phyloP scores from a whole-genome alignment of 2,113 vertebrate species.

The Hippocampus abdominalis region DNA sequence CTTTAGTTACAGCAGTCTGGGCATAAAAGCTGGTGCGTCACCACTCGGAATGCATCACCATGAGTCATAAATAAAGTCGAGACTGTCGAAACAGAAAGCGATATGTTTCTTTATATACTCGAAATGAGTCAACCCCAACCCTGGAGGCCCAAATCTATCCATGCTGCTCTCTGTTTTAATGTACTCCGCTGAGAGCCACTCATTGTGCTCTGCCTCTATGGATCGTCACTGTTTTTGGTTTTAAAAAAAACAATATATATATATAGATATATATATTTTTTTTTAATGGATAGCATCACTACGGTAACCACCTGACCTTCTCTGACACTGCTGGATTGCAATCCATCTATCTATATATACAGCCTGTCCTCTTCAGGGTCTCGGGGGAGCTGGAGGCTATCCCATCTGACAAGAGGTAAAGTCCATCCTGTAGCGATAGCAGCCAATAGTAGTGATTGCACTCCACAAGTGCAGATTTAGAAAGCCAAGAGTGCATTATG shows the following conservation, averaged over 20 bases:
- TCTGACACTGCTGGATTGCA: conserved; percentile 23
- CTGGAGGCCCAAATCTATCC: conserved; percentile 53
- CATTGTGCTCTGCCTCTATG: conserved; percentile 31
- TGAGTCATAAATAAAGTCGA: conserved; percentile 39
- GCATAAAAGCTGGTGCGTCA: background rate
- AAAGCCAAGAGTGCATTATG: background rate
- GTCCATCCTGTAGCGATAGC: too few species aligned
- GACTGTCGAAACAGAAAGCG: background rate
- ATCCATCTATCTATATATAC: background rate
- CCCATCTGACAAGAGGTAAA: too few species aligned
- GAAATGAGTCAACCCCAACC: conserved; percentile 44
- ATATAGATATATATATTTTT: too few species aligned
- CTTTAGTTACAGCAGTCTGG: background rate
- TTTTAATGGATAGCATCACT: conserved; percentile 22
- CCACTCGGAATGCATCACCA: conserved; percentile 28
- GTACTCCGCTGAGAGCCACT: conserved; percentile 57
- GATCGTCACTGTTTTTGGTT: conserved; percentile 38
- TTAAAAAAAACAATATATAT: conserved; percentile 20
- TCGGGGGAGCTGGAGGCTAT: too few species aligned
- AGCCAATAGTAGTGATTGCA: too few species aligned
- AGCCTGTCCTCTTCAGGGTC: too few species aligned
- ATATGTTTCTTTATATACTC: conserved; percentile 41
- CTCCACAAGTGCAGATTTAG: too few species aligned
- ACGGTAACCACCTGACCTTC: conserved; percentile 46
- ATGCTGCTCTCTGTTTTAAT: conserved; percentile 60